phyloP scores from a whole-genome alignment of 1,140 invertebrate genomes.

The Macrobrachium nipponense region DNA sequence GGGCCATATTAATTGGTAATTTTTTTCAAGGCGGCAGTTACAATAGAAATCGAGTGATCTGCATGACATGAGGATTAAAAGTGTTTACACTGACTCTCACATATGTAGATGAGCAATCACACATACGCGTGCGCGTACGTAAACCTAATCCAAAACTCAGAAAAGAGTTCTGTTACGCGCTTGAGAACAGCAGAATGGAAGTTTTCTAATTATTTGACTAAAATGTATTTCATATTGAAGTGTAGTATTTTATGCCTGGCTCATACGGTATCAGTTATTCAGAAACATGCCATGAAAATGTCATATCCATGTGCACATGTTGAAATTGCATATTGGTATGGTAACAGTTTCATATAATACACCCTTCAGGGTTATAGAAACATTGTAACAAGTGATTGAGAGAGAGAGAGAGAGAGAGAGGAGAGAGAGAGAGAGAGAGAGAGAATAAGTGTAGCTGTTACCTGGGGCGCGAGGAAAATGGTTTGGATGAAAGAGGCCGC shows the following conservation, averaged over 20 bases:
- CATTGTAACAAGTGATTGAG: background rate
- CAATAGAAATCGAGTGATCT: no score
- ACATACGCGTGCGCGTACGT: background rate
- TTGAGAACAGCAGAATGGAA: no score
- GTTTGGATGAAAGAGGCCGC: slow-evolving; percentile 80
- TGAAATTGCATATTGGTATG: background rate
- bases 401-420: background rate
- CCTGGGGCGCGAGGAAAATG: slow-evolving; percentile 81
- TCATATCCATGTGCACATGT: background rate
- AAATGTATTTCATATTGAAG: no score
- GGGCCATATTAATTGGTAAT: no score
- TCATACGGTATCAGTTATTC: no score
- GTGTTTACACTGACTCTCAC: no score
- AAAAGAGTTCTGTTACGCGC: no score
- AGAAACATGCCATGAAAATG: background rate
- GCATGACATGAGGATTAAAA: background rate
- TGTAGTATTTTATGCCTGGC: no score
- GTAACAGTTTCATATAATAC: background rate
- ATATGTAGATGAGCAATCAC: background rate
- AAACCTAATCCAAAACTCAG: no score
- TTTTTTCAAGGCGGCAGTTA: no score
- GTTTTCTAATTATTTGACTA: no score
- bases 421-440: no score
- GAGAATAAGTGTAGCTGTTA: slow-evolving; percentile 69
- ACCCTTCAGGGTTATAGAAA: background rate